Conservation (phyloP, 2,113 vertebrate genomes). For the Syngnathus scovelli region DNA sequence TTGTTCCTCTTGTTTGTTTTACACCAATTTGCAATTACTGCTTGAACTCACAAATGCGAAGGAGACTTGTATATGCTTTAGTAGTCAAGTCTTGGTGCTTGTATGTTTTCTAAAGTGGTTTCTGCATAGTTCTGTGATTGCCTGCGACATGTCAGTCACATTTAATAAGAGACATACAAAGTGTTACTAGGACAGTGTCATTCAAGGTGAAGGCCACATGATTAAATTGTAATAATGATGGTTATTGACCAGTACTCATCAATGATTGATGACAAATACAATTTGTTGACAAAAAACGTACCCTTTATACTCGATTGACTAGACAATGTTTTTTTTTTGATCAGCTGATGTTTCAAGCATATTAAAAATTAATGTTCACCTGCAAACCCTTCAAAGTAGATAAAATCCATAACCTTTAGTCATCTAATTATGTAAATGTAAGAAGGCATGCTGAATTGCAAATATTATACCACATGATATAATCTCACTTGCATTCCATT, state of each 20-base stretch:
- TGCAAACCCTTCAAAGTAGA: background rate
- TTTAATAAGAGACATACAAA: conserved; percentile 31
- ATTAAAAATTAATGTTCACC: background rate
- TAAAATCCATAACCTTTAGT: background rate
- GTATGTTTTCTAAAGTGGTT: conserved; percentile 18
- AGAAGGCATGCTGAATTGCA: background rate
- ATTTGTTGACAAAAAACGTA: background rate
- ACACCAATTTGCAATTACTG: conserved; percentile 42
- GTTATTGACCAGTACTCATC: background rate
- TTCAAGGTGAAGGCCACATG: background rate
- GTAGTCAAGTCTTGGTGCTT: conserved; percentile 32
- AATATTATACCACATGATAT: background rate
- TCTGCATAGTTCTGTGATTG: conserved; percentile 20
- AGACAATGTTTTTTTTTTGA: background rate
- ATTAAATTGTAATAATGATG: background rate
- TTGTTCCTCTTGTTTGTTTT: conserved; percentile 48
- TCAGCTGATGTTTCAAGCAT: background rate
- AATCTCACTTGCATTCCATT: background rate
- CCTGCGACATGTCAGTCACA: conserved; percentile 29
- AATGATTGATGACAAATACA: background rate
- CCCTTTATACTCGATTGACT: background rate
- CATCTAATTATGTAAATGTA: background rate
- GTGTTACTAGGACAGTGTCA: conserved; percentile 29
- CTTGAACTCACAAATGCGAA: conserved; percentile 33
- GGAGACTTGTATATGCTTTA: conserved; percentile 23